A percentile compares a stretch with the other conserved stretches of the same genome.
These are phyloP conservation scores for Venustoraphidia nigricollis DNA, from an alignment of 2,888 invertebrate genomes.

Conservation along the genomic window DNA sequence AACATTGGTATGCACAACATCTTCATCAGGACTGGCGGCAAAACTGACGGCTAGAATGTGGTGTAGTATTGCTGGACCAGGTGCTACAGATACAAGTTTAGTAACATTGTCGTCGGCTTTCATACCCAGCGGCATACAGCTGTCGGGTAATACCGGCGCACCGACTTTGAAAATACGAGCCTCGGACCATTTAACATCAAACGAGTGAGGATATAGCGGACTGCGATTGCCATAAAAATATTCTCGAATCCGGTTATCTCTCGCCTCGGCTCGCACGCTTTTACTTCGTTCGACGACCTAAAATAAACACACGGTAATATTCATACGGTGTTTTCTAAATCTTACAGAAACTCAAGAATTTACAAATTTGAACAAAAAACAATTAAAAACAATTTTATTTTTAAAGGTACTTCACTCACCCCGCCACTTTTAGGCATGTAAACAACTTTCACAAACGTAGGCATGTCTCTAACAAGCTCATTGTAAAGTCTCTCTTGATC, in stretches of 20 bases:
- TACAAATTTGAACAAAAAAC: not conserved
- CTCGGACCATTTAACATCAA: conserved; percentile 83
- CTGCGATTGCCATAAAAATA: conserved; percentile 87
- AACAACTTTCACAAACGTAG: conserved; percentile 82
- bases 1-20: conserved; percentile 73
- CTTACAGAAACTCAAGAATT: conserved; percentile 2
- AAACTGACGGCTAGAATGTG: conserved; percentile 82
- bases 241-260: conserved; percentile 73
- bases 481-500: conserved; percentile 94
- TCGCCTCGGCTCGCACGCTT: conserved; percentile 49
- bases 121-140: conserved; percentile 95
- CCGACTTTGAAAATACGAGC: conserved; percentile 89
- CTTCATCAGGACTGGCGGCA: conserved; percentile 67
- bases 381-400: not conserved
- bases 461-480: conserved; percentile 86
- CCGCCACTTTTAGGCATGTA: conserved; percentile 93
- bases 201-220: conserved; percentile 82
- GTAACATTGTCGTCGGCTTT: conserved; percentile 81
- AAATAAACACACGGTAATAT: conserved; percentile 6
- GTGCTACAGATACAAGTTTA: conserved; percentile 68
- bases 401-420: conserved; percentile 34
- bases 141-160: conserved; percentile 82
- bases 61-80: conserved; percentile 64
- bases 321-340: conserved; percentile 1
- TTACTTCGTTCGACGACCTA: conserved; percentile 77